Evolutionary conservation across 2,797 vertebrate species (phyloP).

Genomic region (Streptopelia turtur): DNA sequence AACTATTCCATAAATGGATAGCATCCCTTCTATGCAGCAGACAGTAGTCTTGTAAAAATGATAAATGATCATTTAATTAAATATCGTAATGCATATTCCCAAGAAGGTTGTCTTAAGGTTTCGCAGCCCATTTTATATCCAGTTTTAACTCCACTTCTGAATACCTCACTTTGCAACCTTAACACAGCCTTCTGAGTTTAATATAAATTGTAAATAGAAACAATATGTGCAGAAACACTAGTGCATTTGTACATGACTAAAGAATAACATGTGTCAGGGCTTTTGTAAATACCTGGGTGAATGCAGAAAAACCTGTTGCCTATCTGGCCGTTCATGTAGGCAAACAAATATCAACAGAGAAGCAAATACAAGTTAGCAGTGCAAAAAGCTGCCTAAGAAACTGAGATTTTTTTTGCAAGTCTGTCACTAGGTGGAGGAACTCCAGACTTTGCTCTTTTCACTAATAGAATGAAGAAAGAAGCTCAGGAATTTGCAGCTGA

Average conservation of each 20-base stretch:
- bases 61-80: neutral
- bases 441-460: neutral
- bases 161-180: neutral
- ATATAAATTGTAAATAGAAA: neutral
- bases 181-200: neutral
- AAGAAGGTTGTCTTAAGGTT: neutral
- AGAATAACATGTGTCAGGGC: accelerated
- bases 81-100: neutral
- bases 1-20: neutral
- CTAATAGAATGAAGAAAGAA: neutral
- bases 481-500: neutral
- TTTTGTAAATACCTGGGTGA: neutral
- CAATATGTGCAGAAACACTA: neutral
- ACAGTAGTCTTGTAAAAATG: neutral
- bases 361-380: neutral
- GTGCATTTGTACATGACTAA: neutral
- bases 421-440: neutral
- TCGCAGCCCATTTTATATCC: neutral
- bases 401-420: neutral
- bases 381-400: neutral
- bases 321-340: neutral
- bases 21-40: neutral
- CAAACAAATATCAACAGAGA: neutral
- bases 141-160: neutral
- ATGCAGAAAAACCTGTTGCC: neutral